Evolutionary conservation across 2,888 invertebrate genomes (phyloP).

Genomic region (Ctenicera cuprea): DNA sequence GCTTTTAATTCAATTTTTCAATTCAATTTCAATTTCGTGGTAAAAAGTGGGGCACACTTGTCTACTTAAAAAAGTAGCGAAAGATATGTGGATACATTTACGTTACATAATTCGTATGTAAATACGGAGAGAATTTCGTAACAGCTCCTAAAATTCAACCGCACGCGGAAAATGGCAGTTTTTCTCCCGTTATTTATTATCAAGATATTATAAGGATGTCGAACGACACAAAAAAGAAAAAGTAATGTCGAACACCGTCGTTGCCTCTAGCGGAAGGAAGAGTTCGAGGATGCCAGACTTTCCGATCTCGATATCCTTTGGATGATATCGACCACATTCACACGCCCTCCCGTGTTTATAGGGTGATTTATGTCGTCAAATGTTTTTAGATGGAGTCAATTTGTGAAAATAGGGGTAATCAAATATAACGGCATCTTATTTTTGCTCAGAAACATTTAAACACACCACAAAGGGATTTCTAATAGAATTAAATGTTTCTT

Average conservation of each 20-base stretch:
- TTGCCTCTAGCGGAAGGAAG: conserved; percentile 52
- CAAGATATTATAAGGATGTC: conserved; percentile 51
- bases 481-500: background rate
- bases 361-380: conserved; percentile 53
- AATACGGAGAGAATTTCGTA: conserved; percentile 15
- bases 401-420: conserved; percentile 48
- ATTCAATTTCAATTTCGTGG: no score
- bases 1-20: no score
- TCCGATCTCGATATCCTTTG: conserved; percentile 53
- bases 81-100: conserved; percentile 16
- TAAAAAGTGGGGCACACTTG: background rate
- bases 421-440: conserved; percentile 46
- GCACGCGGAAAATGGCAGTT: conserved; percentile 46
- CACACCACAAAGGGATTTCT: background rate
- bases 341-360: conserved; percentile 52
- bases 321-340: conserved; percentile 54
- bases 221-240: conserved; percentile 51
- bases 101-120: conserved; percentile 15
- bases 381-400: conserved; percentile 53
- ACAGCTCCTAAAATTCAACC: conserved; percentile 15
- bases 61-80: background rate
- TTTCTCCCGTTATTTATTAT: conserved; percentile 52
- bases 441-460: conserved; percentile 31
- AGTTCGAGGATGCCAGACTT: conserved; percentile 51
- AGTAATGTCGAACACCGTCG: conserved; percentile 51